Evolutionary conservation across 1,140 invertebrate genomes (phyloP), one percentile per base, ranked within the genome.

Genomic region (Paralvinella palmiformis): DNA sequence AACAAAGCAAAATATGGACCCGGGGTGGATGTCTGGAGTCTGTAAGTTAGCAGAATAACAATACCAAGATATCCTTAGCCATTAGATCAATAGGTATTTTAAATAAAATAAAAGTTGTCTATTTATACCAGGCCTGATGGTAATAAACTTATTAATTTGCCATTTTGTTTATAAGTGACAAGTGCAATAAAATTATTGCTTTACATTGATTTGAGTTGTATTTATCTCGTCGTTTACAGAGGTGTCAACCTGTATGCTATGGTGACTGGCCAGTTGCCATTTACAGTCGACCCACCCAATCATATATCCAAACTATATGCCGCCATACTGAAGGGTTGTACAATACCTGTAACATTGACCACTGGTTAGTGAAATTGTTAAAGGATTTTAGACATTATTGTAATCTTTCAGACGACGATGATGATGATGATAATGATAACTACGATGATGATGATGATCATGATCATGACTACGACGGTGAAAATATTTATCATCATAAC

Each of bases 11-110:
- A 76, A 55, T 80, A 80, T 63, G 77, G 77, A 3, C 69, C 72
- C 29, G 71, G 73, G 64, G 77, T 78, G 3, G 78, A 80, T 65
- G 68, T 78, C 7, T 80, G 78, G 78, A 79, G 78, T 71, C 77
- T 80, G 78, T 79, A 70, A 73, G 75, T 69, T 41, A 29, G n/a
- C 50, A 10, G 15, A 10, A 27, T 27, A 53, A 53, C 13, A 53
- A 53, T 53, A 27, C 10, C 17, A 13, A 27, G 50, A n/a, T 13
- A 53, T 17, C 13, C 17, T 13, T 13, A 10, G 0, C 50, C 10
- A 53, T n/a, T 10, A 10, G 24, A 17, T 53, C 13, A 27, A 15
- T 10, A 0, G 15, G 10, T 17, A 53, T 17, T 17, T 53, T 53
- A 27, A 22, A 17, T 4, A 22, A 29, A 56, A 24, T 56, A 3